Base-by-base conservation (phyloP, 1,140 invertebrate species). In the Andricus grossulariae region DNA sequence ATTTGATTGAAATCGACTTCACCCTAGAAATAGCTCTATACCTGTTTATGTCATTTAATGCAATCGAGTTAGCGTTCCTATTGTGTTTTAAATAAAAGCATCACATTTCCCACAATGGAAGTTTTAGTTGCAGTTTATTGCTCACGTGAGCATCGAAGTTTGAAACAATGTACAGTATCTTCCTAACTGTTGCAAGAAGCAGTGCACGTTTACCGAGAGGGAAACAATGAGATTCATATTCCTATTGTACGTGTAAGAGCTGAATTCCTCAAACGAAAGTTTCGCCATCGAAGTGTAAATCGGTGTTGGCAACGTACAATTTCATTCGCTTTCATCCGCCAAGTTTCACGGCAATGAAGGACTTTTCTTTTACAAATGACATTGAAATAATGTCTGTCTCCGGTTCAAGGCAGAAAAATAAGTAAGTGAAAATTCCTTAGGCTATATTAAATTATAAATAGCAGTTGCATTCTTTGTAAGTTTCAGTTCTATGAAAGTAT, bases 221-320 rank as follows among this genome's bases (percentile, higher is more conserved):
- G 32, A 66, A 66, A 66, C 60, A 66, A 66, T 66, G 60, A 66
- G 25, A 66, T 66, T 66, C 60, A 66, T 66, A 66, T 66, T 66
- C 25, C 60, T n/a, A 39, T 66, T 66, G 32, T 66, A 66, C 15
- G 15, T 16, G 8, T 8, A 19, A 54, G 60, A 45, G 1, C 12
- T 39, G 25, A 39, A 66, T 66, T 45, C n/a, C 60, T 45, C 32
- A 32, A 66, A 66, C 16, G 60, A 66, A 66, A 66, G 60, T 66
- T 66, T 66, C 3, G 32, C 32, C n/a, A 66, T 66, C 60, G 13
- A 39, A 32, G 60, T 25, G 25, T 66, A 66, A 66, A 66, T 66
- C 21, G 60, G 15, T 45, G 15, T 66, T 66, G 25, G 25, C 16
- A 66, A 16, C 16, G 13, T 16, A 32, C n/a, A 66, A 39, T n/a